Evolutionary conservation across 2,113 vertebrate species (phyloP), one percentile per base, ranked within the genome.

Genomic region (Alethe castanea): DNA sequence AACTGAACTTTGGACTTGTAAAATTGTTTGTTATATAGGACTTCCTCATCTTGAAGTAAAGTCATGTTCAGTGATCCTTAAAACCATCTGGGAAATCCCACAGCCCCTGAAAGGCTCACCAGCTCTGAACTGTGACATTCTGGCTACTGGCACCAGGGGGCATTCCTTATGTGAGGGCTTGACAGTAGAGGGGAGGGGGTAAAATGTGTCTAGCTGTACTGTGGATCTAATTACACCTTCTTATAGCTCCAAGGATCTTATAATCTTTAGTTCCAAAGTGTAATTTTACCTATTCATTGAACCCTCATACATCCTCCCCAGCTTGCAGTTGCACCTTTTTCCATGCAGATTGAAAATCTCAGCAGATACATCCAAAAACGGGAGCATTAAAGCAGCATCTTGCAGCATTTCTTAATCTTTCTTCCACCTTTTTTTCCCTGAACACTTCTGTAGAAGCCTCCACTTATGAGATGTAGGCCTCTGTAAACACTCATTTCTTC

Each of bases 201-300:
- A 91, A 88, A 77, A 89, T 81, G 29, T 59, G 53, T 71, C 59
- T 69, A 66, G 66, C 67, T 81, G 73, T 94, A 87, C 87, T 92
- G 69, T 52, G 74, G 89, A 91, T 98, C 88, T 86, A 76, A 92
- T 95, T 97, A 95, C 94, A 94, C 38, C 84, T 93, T 90, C 86
- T 64, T 84, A 77, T 44, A 90, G 72, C 87, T 94, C 83, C 4
- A 12, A 97, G 94, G 70, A 97, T 94, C 96, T 95, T 95, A 95
- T 54, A 94, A 96, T 81, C 94, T 97, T 96, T 91, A 40, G 48
- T 78, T 96, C 79, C 95, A 97, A 64, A 79, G 60, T 71, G 94
- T 92, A 96, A 96, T 22, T 86, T 90, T 97, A 77, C 42, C 89
- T 85, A 88, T 73, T 83, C 54, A 95, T 86, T 85, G 48, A 96